phyloP scores from a whole-genome alignment of 2,113 vertebrate genomes.

The Benitochromis conjunctus region DNA sequence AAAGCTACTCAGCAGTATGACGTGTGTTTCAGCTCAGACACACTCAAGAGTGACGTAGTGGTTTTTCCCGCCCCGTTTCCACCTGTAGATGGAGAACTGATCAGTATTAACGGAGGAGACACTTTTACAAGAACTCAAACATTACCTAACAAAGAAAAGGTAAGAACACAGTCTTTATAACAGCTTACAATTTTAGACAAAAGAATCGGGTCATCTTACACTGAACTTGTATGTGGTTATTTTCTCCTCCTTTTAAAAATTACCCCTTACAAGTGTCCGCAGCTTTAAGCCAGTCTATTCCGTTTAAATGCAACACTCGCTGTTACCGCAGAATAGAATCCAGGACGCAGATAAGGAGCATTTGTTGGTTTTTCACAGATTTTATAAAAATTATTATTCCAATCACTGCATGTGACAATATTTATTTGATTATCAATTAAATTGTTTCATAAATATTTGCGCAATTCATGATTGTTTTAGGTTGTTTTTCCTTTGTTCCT shows the following conservation, averaged over 20 bases:
- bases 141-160: neutral
- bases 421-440: neutral
- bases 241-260: neutral
- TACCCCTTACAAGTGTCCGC: accelerated
- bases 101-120: constrained; percentile 44
- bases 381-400: neutral
- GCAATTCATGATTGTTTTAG: accelerated
- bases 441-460: neutral
- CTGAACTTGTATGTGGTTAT: accelerated
- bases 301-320: neutral
- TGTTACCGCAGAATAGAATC: neutral
- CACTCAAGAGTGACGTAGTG: constrained; percentile 52
- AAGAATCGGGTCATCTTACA: neutral
- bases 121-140: constrained; percentile 23
- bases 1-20: no score
- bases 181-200: neutral
- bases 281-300: neutral
- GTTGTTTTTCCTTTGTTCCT: neutral
- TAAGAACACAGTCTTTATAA: neutral
- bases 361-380: neutral
- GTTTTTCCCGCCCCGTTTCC: constrained; percentile 44
- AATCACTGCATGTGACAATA: accelerated
- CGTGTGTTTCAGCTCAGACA: neutral
- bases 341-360: accelerated
- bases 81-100: constrained; percentile 26